A percentile compares a stretch with the other conserved stretches of the same genome.
phyloP scores from a whole-genome alignment of 1,140 invertebrate species.

The Dufourea novaeangliae region DNA sequence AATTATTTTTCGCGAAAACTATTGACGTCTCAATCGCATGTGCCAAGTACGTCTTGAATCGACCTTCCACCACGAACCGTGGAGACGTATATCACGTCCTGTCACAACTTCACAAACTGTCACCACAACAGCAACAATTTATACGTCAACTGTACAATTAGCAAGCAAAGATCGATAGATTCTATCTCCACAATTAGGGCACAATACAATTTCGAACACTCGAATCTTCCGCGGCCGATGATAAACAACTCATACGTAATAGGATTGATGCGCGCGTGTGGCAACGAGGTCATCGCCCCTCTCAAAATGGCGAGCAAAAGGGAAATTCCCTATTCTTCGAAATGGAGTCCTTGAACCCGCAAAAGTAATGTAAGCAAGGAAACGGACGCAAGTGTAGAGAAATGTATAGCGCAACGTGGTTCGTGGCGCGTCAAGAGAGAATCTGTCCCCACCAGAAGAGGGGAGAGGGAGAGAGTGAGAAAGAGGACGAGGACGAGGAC shows the following conservation, averaged over 20 bases:
- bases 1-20: neutral
- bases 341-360: constrained; percentile 56
- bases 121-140: neutral
- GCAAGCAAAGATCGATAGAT: no score
- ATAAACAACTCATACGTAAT: no score
- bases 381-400: constrained; percentile 65
- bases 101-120: neutral
- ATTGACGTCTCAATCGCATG: constrained; percentile 8
- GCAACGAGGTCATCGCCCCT: no score
- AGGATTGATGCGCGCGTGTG: no score
- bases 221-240: no score
- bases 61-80: neutral
- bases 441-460: constrained; percentile 71
- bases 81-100: neutral
- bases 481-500: constrained; percentile 53
- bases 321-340: constrained; percentile 47
- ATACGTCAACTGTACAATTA: no score
- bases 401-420: constrained; percentile 71
- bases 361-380: constrained; percentile 44
- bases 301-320: no score
- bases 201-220: no score
- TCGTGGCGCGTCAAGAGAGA: constrained; percentile 74
- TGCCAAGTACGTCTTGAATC: neutral
- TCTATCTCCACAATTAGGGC: no score
- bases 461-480: constrained; percentile 33